Base-by-base conservation (phyloP, 2,797 vertebrate genomes). In the Limosa lapponica region DNA sequence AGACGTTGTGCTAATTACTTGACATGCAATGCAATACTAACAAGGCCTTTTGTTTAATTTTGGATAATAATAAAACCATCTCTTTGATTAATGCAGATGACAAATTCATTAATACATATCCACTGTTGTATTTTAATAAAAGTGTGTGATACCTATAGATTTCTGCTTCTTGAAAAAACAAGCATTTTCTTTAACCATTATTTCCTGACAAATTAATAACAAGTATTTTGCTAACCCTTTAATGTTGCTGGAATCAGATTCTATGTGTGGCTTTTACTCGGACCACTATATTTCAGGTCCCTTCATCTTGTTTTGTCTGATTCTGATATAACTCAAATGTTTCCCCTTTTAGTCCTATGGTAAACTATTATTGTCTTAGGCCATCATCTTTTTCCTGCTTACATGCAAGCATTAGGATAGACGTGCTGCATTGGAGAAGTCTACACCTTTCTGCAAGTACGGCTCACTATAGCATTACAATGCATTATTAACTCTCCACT, bases 181-280 rank as follows among this genome's bases (percentile, higher is more conserved):
- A 12, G 2, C 7, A 19, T 85, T 89, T 87, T 57, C 10, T 78
- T 67, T 69, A 57, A 85, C 89, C 67, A 52, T 58, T 79, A 48
- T 80, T 93, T 93, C 25, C 41, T 75, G 34, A 80, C 72, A 89
- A 95, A 90, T 69, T 51, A 89, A 44, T 69, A 81, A 86, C 6
- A 6, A 82, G 9, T 51, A 78, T 84, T 81, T 88, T 91, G 19
- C 30, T 62, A 32, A 23, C 17, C 57, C 55, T 87, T 64, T 75
- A 49, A 39, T 87, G 30, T 74, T 84, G 58, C 44, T 87, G 20
- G 57, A 64, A 89, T 91, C 57, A 25, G 20, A 61, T 73, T 52
- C 17, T 52, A 5, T n/a, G 20, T 44, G 16, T 51, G 43, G 17
- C 23, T 94, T 75, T 87, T 82, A 48, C 19, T 84, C 3, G 1